phyloP scores from a whole-genome alignment of 2,797 vertebrate species.

The Okamejei kenojei region DNA sequence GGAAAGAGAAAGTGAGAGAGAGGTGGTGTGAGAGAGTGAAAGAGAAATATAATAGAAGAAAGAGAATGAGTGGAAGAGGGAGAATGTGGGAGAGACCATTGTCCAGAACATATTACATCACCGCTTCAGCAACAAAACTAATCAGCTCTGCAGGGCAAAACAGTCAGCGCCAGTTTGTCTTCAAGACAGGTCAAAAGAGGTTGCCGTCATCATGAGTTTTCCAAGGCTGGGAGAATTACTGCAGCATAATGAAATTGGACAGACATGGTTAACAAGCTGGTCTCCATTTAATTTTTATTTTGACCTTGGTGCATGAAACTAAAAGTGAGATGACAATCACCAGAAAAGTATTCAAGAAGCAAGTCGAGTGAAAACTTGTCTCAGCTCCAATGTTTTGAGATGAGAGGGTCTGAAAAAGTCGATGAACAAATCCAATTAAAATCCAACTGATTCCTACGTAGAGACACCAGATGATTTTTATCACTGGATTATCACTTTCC shows the following conservation, averaged over 20 bases:
- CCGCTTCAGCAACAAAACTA: not conserved
- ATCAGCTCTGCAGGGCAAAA: not conserved
- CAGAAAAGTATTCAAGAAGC: not conserved
- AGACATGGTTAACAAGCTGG: not conserved
- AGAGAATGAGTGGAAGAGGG: not conserved
- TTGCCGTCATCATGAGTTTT: too few relatives aligned
- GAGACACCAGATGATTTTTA: not conserved
- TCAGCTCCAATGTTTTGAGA: not conserved
- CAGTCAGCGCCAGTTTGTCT: not conserved
- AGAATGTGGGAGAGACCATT: not conserved
- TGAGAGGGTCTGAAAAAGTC: not conserved
- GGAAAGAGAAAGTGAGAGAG: not conserved
- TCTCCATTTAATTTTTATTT: not conserved
- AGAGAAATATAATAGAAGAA: not conserved
- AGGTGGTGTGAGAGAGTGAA: too few relatives aligned
- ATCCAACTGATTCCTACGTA: not conserved
- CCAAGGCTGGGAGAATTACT: not conserved
- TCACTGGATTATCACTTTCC: not conserved
- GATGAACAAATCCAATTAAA: not conserved
- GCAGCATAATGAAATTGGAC: not conserved
- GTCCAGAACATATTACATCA: not conserved
- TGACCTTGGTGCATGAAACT: not conserved
- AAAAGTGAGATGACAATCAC: constrained; percentile 5
- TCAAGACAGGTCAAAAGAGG: not conserved
- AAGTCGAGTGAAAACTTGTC: not conserved